These are phyloP conservation scores for Adelges cooleyi DNA, from an alignment of 1,140 invertebrate genomes.

Conservation along the genomic window DNA sequence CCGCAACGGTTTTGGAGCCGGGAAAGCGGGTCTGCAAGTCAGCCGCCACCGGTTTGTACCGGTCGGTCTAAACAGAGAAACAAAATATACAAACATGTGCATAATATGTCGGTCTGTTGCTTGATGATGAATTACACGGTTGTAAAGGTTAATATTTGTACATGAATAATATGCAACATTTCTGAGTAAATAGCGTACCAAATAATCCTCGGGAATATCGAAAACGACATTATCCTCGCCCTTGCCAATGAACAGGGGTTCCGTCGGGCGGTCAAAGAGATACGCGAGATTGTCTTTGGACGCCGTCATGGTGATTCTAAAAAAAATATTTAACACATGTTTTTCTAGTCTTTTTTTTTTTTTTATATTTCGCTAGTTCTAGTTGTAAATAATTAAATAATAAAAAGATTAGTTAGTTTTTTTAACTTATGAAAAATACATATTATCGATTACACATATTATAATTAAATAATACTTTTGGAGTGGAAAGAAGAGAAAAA, in stretches of 20 bases:
- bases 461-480: no score
- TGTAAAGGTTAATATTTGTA: not conserved
- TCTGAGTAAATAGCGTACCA: slow-evolving; percentile 37
- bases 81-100: slow-evolving; percentile 21
- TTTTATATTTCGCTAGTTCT: no score
- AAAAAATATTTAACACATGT: no score
- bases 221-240: slow-evolving; percentile 46
- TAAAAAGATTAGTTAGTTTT: no score
- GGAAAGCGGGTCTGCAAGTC: slow-evolving; percentile 30
- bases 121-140: not conserved
- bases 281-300: slow-evolving; percentile 29
- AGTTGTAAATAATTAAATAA: no score
- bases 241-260: slow-evolving; percentile 57
- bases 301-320: no score
- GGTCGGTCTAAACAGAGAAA: slow-evolving; percentile 46
- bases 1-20: slow-evolving; percentile 41
- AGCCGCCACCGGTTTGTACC: slow-evolving; percentile 31
- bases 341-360: no score
- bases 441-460: no score
- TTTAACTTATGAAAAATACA: no score
- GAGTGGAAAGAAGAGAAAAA: no score
- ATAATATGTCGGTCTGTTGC: not conserved
- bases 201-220: slow-evolving; percentile 46
- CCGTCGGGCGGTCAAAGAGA: slow-evolving; percentile 62
- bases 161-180: not conserved